Percentiles rank a stretch among this genome's conserved stretches.
Evolutionary conservation across 2,888 invertebrate species (phyloP).

Genomic region (Oxytorus armatus): DNA sequence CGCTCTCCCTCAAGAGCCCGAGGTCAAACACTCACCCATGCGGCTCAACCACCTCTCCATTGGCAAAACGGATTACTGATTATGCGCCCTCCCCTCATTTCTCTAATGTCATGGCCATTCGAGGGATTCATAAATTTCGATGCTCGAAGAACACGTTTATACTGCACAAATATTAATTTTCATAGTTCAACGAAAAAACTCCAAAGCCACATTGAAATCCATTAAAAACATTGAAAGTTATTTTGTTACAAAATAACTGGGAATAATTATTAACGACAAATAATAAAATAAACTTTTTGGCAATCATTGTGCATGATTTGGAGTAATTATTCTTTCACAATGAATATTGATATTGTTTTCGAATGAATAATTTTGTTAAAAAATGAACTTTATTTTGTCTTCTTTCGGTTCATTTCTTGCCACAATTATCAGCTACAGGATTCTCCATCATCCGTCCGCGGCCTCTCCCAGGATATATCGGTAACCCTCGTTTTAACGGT

Average conservation of each 20-base stretch:
- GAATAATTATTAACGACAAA: background rate
- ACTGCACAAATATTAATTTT: background rate
- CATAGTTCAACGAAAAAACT: background rate
- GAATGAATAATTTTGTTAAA: no score
- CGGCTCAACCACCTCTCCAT: conserved; percentile 42
- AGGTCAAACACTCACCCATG: conserved; percentile 56
- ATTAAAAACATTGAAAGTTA: background rate
- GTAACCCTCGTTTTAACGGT: conserved; percentile 3
- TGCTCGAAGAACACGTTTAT: background rate
- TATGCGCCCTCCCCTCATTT: background rate
- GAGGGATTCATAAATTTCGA: background rate
- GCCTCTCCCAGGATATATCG: background rate
- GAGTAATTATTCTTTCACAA: background rate
- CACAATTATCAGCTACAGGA: background rate
- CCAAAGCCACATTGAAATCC: background rate
- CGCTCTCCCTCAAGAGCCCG: conserved; percentile 36
- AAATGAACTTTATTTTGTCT: no score
- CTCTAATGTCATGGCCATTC: background rate
- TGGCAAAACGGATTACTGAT: conserved; percentile 13
- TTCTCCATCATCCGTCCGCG: background rate
- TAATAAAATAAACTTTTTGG: background rate
- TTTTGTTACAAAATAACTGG: background rate
- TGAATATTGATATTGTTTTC: background rate
- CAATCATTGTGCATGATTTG: background rate
- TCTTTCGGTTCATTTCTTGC: background rate